Base-by-base conservation (phyloP, 2,113 vertebrate genomes). In the Trichomycterus rosablanca region DNA sequence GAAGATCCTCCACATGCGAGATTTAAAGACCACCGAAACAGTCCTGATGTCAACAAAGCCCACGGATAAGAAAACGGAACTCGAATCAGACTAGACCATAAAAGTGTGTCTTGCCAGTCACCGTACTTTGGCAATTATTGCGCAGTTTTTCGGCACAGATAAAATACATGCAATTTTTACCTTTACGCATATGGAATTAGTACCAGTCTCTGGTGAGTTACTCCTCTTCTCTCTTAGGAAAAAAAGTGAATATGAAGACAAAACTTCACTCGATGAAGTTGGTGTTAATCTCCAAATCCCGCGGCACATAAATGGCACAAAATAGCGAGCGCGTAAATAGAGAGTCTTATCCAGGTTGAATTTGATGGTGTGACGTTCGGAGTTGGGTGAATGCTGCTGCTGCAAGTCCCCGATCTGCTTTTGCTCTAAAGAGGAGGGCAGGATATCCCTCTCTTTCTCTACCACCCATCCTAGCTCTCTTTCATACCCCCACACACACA, bases 331-430 rank as follows among this genome's bases (percentile, higher is more conserved):
- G 69, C 65, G 74, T 80, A n/a, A n/a, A n/a, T n/a, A n/a, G n/a
- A n/a, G 71, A 76, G 32, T 72, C 74, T 69, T 74, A 72, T 74
- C 74, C 62, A 54, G 32, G 78, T 56, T 67, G 60, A 78, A 70
- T 76, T 74, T 76, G 70, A 78, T 74, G 78, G 74, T 76, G 78
- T 68, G 76, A 76, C 77, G 74, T 59, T 54, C 62, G 61, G 53
- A 77, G 66, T 70, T 75, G 71, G 83, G 74, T 76, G 72, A 81
- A 84, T 86, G 87, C 87, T 85, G 88, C 84, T 86, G 87, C 87
- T 85, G 88, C 84, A 83, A 88, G 87, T 84, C 85, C 84, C 71
- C 74, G 75, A 72, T 81, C 76, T 84, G 68, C 75, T 78, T 75
- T 70, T 80, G 74, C 83, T 83, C 80, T 74, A 35, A 80, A 82